phyloP scores from a whole-genome alignment of 2,888 invertebrate species.

The Dynastes hyllus region DNA sequence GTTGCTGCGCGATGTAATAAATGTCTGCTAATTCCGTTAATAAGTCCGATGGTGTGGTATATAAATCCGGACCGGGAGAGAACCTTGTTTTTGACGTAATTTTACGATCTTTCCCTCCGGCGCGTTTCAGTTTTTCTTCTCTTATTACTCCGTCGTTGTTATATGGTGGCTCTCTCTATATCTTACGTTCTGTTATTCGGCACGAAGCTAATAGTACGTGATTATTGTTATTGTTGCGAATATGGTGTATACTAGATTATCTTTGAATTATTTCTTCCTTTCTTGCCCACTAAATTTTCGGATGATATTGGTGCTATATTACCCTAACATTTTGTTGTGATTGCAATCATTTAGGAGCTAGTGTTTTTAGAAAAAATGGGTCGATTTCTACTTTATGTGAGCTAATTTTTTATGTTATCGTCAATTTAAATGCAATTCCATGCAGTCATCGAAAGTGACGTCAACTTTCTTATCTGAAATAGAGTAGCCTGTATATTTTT shows the following conservation, averaged over 20 bases:
- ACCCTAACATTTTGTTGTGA: too few relatives aligned
- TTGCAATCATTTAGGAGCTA: too few relatives aligned
- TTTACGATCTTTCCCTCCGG: conserved; percentile 44
- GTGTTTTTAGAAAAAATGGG: too few relatives aligned
- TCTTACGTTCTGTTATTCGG: conserved; percentile 23
- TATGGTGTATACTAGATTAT: conserved; percentile 23
- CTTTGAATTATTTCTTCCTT: conserved; percentile 17
- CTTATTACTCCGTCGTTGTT: background rate
- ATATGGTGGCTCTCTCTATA: conserved; percentile 20
- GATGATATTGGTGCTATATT: background rate
- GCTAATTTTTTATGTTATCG: too few relatives aligned
- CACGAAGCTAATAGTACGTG: conserved; percentile 32
- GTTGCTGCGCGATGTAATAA: conserved; percentile 38
- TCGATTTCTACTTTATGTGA: too few relatives aligned
- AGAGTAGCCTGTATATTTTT: too few relatives aligned
- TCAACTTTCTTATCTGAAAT: too few relatives aligned
- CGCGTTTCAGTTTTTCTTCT: conserved; percentile 37
- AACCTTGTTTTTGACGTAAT: conserved; percentile 49
- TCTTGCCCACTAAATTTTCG: background rate
- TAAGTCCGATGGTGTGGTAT: conserved; percentile 45
- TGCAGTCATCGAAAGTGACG: too few relatives aligned
- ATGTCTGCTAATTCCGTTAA: conserved; percentile 49
- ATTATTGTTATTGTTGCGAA: conserved; percentile 36
- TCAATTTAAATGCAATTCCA: too few relatives aligned
- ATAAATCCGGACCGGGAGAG: conserved; percentile 30